phyloP scores from a whole-genome alignment of 1,140 invertebrate genomes.

The Tachypleus tridentatus region DNA sequence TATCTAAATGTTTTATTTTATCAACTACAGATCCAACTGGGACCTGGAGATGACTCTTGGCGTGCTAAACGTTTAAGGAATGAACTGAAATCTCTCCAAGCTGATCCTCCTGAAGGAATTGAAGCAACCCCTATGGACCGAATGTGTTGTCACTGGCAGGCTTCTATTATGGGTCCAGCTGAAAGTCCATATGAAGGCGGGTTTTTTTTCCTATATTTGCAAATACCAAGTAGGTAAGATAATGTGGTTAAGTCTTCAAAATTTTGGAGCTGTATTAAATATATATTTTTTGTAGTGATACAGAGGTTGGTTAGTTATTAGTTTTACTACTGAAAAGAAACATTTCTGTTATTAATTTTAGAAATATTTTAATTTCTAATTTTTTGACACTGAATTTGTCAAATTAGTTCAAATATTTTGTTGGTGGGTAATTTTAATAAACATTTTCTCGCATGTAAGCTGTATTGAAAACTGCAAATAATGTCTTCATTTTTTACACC shows the following conservation, averaged over 20 bases:
- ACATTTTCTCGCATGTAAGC: not conserved
- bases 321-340: no score
- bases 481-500: slow-evolving; percentile 9
- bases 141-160: slow-evolving; percentile 62
- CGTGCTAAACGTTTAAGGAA: slow-evolving; percentile 54
- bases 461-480: slow-evolving; percentile 3
- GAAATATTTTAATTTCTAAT: no score
- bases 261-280: no score
- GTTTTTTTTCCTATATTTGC: slow-evolving; percentile 82
- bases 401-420: no score
- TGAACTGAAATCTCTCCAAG: slow-evolving; percentile 54
- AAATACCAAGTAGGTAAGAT: slow-evolving; percentile 58
- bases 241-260: slow-evolving; percentile 10
- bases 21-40: slow-evolving; percentile 41
- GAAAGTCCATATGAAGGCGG: slow-evolving; percentile 89
- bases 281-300: no score
- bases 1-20: no score
- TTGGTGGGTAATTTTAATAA: no score
- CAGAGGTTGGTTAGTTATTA: no score
- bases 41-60: slow-evolving; percentile 56
- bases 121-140: slow-evolving; percentile 17
- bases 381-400: no score
- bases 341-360: no score
- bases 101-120: slow-evolving; percentile 20
- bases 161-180: slow-evolving; percentile 72